These are phyloP conservation scores for Trachymyrmex cornetzi DNA, from an alignment of 1,140 invertebrate genomes.

Conservation along the genomic window DNA sequence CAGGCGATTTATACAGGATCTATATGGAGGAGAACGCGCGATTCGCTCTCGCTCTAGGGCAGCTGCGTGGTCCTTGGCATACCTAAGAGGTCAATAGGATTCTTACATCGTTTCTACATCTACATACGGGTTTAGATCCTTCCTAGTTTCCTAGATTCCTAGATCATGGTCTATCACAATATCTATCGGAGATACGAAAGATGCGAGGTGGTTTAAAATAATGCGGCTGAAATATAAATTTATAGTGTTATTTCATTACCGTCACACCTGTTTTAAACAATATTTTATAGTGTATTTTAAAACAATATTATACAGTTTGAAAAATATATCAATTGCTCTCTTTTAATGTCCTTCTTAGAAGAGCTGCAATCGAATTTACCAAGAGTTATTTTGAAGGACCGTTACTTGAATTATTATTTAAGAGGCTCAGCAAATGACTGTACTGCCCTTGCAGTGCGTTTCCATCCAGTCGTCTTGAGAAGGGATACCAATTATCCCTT, in stretches of 20 bases:
- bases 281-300: not conserved
- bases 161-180: not conserved
- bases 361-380: not conserved
- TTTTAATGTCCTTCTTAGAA: not conserved
- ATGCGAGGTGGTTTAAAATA: not conserved
- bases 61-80: constrained; percentile 77
- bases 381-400: constrained; percentile 19
- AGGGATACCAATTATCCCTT: constrained; percentile 54
- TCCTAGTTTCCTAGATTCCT: not conserved
- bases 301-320: not conserved
- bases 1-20: constrained; percentile 80
- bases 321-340: not conserved
- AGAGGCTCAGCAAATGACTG: constrained; percentile 27
- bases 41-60: constrained; percentile 68
- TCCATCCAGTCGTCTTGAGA: not conserved
- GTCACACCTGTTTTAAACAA: not conserved
- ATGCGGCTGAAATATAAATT: not conserved
- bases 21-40: constrained; percentile 67
- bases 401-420: constrained; percentile 41
- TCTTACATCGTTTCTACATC: constrained; percentile 62
- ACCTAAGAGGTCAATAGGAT: constrained; percentile 78
- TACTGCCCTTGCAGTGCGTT: not conserved
- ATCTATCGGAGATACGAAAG: not conserved
- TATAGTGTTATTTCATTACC: not conserved
- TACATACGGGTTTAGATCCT: not conserved